A percentile compares a stretch with the other conserved stretches of the same genome.
Evolutionary conservation across 2,888 invertebrate genomes (phyloP).

Genomic region (Machimus atricapillus): DNA sequence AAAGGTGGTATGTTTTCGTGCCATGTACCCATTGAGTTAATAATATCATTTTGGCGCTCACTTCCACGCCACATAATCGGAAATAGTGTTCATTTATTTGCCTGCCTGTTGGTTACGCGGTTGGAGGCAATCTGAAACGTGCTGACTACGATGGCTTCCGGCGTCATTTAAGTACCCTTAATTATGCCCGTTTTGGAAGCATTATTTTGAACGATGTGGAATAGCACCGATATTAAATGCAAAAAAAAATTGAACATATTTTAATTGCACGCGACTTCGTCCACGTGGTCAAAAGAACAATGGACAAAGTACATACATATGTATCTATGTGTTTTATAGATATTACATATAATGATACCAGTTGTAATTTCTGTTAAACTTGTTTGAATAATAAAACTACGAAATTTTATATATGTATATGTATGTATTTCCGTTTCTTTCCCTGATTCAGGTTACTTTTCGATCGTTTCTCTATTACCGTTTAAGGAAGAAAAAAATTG

Average conservation of each 20-base stretch:
- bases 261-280: neutral
- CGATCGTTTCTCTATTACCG: too few species aligned
- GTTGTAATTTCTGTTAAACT: too few species aligned
- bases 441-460: too few species aligned
- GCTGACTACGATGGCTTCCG: neutral
- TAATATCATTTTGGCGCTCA: neutral
- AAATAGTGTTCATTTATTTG: neutral
- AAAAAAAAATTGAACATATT: neutral
- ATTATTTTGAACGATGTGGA: neutral
- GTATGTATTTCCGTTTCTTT: too few species aligned
- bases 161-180: neutral
- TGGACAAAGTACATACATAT: too few species aligned
- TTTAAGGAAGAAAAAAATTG: too few species aligned
- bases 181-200: neutral
- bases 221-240: neutral
- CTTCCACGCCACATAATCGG: neutral
- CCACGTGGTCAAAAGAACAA: too few species aligned
- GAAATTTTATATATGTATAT: too few species aligned
- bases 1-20: neutral
- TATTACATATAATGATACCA: too few species aligned
- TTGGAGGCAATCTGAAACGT: neutral
- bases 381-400: too few species aligned
- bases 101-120: neutral
- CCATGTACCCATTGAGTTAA: neutral
- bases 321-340: too few species aligned